A percentile compares a stretch with the other conserved stretches of the same genome.
Conservation (phyloP, 1,140 invertebrate genomes). For the Diabrotica undecimpunctata region DNA sequence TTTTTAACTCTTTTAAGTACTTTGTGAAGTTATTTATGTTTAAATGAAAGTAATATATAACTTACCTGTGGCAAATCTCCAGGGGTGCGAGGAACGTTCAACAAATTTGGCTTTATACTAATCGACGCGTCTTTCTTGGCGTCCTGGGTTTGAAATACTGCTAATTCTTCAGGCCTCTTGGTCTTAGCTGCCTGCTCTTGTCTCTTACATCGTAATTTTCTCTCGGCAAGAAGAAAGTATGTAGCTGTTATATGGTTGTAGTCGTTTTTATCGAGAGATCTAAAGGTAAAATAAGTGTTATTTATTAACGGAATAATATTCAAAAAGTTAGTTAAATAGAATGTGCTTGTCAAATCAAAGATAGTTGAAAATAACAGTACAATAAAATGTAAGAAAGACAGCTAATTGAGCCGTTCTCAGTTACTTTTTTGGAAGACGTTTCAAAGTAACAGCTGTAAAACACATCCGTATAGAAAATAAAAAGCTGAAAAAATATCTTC, state of each 20-base stretch:
- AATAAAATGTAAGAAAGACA: too few relatives aligned
- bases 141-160: slow-evolving; percentile 42
- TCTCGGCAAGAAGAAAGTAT: slow-evolving; percentile 94
- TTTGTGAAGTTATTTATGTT: too few relatives aligned
- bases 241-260: slow-evolving; percentile 99
- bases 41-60: not conserved
- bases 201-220: slow-evolving; percentile 74
- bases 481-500: too few relatives aligned
- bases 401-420: too few relatives aligned
- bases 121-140: slow-evolving; percentile 48
- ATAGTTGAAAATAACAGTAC: too few relatives aligned
- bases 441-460: too few relatives aligned
- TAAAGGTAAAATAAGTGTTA: slow-evolving; percentile 48
- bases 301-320: not conserved
- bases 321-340: not conserved
- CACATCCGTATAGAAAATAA: too few relatives aligned
- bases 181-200: slow-evolving; percentile 58
- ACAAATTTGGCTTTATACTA: slow-evolving; percentile 44
- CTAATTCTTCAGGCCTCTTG: slow-evolving; percentile 45
- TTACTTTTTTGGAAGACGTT: too few relatives aligned
- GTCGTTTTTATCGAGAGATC: slow-evolving; percentile 89
- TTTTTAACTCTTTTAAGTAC: too few relatives aligned
- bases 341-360: too few relatives aligned
- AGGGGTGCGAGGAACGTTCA: slow-evolving; percentile 58
- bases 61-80: slow-evolving; percentile 60